phyloP scores from a whole-genome alignment of 2,888 invertebrate genomes.

The Rhorus exstirpatorius region DNA sequence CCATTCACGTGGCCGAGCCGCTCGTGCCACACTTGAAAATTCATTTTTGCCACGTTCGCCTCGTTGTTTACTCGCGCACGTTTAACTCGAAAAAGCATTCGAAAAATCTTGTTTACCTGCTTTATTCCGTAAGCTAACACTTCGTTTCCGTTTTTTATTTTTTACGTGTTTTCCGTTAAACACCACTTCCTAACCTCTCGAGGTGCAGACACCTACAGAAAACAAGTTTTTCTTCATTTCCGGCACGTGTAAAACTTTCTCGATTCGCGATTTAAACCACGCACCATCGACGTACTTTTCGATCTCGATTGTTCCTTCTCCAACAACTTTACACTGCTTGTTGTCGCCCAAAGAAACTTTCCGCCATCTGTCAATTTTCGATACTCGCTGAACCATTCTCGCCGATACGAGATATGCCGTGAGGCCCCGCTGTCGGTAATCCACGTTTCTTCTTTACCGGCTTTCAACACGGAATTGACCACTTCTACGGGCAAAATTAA shows the following conservation, averaged over 20 bases:
- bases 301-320: slow-evolving; percentile 59
- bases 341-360: slow-evolving; percentile 54
- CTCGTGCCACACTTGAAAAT: slow-evolving; percentile 70
- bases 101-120: slow-evolving; percentile 60
- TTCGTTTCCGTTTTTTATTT: background rate
- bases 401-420: slow-evolving; percentile 55
- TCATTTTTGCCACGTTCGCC: slow-evolving; percentile 58
- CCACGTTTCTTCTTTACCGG: slow-evolving; percentile 46
- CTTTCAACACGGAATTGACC: background rate
- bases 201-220: slow-evolving; percentile 62
- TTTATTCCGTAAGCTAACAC: slow-evolving; percentile 25
- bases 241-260: slow-evolving; percentile 62
- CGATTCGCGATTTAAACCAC: slow-evolving; percentile 38
- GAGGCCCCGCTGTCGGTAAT: slow-evolving; percentile 67
- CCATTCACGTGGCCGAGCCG: slow-evolving; percentile 70
- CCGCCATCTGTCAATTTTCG: slow-evolving; percentile 44
- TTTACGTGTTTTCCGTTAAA: slow-evolving; percentile 28
- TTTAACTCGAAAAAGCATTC: slow-evolving; percentile 39
- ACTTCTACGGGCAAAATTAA: background rate
- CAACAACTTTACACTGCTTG: slow-evolving; percentile 52
- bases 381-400: slow-evolving; percentile 63
- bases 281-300: slow-evolving; percentile 54
- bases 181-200: slow-evolving; percentile 35
- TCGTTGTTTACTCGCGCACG: slow-evolving; percentile 11
- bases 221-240: slow-evolving; percentile 60